Conservation (phyloP, 2,888 invertebrate genomes). For the Caenorhabditis macrosperma region DNA sequence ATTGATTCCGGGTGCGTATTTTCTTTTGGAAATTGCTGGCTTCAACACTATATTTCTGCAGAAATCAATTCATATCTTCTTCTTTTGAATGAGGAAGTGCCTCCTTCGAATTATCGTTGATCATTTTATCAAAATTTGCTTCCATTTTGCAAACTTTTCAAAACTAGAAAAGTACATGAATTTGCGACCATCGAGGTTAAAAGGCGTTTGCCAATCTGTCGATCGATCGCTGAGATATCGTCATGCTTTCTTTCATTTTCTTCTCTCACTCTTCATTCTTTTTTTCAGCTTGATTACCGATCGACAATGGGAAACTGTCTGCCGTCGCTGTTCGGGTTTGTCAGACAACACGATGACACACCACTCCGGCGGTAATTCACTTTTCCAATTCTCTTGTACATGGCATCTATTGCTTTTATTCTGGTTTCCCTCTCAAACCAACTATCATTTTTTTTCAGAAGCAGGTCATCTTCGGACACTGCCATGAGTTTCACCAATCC, state of each 20-base stretch:
- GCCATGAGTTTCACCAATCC: slow-evolving; percentile 68
- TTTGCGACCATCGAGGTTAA: neutral
- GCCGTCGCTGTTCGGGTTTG: slow-evolving; percentile 64
- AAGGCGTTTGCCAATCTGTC: neutral
- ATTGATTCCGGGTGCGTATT: neutral
- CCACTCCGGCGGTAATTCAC: slow-evolving; percentile 55
- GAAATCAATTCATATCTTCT: too few relatives aligned
- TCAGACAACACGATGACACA: slow-evolving; percentile 55
- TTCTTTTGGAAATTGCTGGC: neutral
- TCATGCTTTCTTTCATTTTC: neutral
- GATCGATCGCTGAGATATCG: slow-evolving; percentile 4
- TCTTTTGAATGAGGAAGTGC: too few relatives aligned
- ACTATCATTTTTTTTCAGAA: slow-evolving; percentile 33
- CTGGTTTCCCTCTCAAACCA: neutral
- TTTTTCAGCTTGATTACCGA: slow-evolving; percentile 27
- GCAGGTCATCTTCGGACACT: slow-evolving; percentile 50
- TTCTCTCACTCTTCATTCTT: neutral
- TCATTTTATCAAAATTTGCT: too few relatives aligned
- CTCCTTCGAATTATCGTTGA: too few relatives aligned
- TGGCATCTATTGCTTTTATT: neutral
- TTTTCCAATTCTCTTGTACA: slow-evolving; percentile 25
- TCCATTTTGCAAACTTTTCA: too few relatives aligned
- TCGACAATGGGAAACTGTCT: slow-evolving; percentile 71
- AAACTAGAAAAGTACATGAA: too few relatives aligned
- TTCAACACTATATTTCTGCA: too few relatives aligned